Evolutionary conservation across 1,140 invertebrate species (phyloP), one percentile per base, ranked within the genome.

Genomic region (Neodiprion pinetum): DNA sequence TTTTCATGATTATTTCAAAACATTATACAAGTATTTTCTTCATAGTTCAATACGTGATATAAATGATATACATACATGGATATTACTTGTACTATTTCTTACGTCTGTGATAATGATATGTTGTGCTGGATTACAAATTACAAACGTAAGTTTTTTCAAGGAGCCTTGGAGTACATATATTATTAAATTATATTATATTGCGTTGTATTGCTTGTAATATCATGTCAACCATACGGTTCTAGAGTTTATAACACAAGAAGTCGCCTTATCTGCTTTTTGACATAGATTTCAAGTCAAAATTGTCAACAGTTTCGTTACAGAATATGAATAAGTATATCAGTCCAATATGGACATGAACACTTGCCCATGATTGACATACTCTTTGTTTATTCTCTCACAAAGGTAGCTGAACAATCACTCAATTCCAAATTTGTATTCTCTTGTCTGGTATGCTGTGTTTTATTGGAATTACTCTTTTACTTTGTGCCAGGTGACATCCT

Each of bases 81-180:
- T 69, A 11, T 11, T 69, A 23, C 23, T 69, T 4, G 67, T 69
- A 69, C 67, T 69, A 7, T 69, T 69, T 23, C 40, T 21, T 17
- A 69, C 67, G n/a, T 21, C 67, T 21, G 40, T 47, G 8, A 47
- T 69, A 69, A 69, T 47, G 67, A 47, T 69, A 14, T 69, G 21
- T 69, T 69, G 67, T 11, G 21, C 40, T 23, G 67, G 67, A 23
- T 69, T 17, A 14, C 67, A 69, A 23, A 23, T 69, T 12, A 21
- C 40, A 17, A 69, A 69, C 40, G 67, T 69, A 23, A 69, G 67
- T 69, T 69, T 47, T 14, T 23, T 69, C 67, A 21, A 69, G 7
- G 28, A 40, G 28, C 5, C 28, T 3, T 40, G 5, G 0, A 40
- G 5, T 40, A 40, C 5, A 40, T 40, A 40, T 5, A 40, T 40